These are phyloP conservation scores for Empidonax alnorum DNA, from an alignment of 2,113 vertebrate genomes.

Conservation along the genomic window DNA sequence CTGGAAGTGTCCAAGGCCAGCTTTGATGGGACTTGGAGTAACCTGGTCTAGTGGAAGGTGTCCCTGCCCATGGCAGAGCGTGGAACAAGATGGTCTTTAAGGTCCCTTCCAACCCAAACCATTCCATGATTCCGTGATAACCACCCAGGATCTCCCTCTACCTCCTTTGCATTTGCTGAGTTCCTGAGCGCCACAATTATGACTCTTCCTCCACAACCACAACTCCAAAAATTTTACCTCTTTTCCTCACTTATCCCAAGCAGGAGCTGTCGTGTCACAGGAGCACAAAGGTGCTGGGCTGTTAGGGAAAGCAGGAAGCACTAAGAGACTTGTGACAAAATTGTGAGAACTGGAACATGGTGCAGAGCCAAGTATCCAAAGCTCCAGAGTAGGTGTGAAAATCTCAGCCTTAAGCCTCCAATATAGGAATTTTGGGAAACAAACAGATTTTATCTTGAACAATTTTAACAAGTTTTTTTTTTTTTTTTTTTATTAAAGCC, in stretches of 20 bases:
- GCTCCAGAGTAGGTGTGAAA: not conserved
- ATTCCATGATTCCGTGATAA: not conserved
- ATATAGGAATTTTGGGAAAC: constrained; percentile 31
- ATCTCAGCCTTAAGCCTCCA: constrained; percentile 30
- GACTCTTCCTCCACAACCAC: not conserved
- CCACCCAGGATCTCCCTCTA: not conserved
- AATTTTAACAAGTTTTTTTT: not conserved
- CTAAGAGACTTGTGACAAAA: not conserved
- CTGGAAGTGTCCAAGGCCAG: not conserved
- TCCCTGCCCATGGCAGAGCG: not conserved
- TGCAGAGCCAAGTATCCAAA: constrained; percentile 3
- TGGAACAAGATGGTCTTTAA: not conserved
- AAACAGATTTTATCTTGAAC: constrained; percentile 37
- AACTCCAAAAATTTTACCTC: not conserved
- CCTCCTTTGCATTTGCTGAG: not conserved
- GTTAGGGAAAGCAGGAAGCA: constrained; percentile 38
- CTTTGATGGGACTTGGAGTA: rapidly evolving
- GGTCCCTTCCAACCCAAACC: not conserved
- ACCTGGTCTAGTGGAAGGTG: rapidly evolving
- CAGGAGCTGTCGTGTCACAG: constrained; percentile 3
- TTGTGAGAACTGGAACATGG: not conserved
- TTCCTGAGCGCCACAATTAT: not conserved
- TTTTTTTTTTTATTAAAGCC: constrained; percentile 23
- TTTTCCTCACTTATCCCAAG: not conserved
- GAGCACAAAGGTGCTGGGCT: constrained; percentile 13